Evolutionary conservation across 2,888 invertebrate genomes (phyloP).

Genomic region (Thymelicus lineola): DNA sequence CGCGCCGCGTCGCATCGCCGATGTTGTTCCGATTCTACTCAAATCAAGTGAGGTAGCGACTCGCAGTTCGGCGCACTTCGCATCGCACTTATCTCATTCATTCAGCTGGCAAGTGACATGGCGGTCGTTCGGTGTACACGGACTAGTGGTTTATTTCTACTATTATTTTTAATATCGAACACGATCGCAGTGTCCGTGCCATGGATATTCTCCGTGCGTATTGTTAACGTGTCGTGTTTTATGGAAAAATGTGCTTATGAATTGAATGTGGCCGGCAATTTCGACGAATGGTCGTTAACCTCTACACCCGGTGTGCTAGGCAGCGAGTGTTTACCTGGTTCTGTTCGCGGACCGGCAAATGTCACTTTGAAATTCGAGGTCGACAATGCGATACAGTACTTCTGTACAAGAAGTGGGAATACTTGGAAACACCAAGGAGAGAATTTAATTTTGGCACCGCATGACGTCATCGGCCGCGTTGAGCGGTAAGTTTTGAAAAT

Average conservation of each 20-base stretch:
- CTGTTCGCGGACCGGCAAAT: slow-evolving; percentile 45
- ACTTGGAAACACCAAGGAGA: slow-evolving; percentile 73
- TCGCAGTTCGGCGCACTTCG: no score
- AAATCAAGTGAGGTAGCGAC: not conserved
- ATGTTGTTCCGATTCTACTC: not conserved
- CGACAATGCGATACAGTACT: slow-evolving; percentile 59
- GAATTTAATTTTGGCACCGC: slow-evolving; percentile 71
- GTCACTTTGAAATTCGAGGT: slow-evolving; percentile 56
- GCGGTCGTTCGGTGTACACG: slow-evolving; percentile 63
- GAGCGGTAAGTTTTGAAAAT: slow-evolving; percentile 58
- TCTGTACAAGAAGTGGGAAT: slow-evolving; percentile 66
- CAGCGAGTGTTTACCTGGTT: slow-evolving; percentile 51
- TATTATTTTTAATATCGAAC: slow-evolving; percentile 74
- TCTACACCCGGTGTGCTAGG: slow-evolving; percentile 57
- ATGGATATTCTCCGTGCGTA: slow-evolving; percentile 74
- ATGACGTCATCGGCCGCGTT: slow-evolving; percentile 69
- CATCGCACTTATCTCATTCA: slow-evolving; percentile 25
- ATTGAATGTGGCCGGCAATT: slow-evolving; percentile 63
- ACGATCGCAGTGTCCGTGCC: slow-evolving; percentile 66
- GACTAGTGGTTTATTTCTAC: slow-evolving; percentile 77
- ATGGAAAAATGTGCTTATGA: slow-evolving; percentile 64
- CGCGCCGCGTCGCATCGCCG: not conserved
- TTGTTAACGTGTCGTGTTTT: slow-evolving; percentile 61
- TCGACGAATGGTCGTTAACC: slow-evolving; percentile 71
- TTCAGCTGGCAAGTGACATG: slow-evolving; percentile 57